These are phyloP conservation scores for Jacana jacana DNA, from an alignment of 2,113 vertebrate species.

Conservation along the genomic window DNA sequence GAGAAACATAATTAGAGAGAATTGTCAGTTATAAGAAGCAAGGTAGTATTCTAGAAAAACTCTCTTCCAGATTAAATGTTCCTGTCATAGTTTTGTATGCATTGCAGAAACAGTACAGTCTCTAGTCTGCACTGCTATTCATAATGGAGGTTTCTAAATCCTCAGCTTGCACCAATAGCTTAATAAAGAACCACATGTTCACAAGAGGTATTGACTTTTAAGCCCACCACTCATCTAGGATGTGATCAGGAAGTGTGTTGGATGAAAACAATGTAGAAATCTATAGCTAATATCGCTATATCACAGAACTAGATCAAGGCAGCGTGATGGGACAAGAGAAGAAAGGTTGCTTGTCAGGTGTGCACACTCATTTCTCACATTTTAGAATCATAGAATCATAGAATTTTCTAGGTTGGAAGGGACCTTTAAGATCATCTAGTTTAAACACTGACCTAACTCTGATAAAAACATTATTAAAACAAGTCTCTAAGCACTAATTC, in stretches of 20 bases:
- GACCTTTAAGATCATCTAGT: too few relatives aligned
- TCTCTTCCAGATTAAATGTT: background rate
- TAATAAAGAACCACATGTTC: background rate
- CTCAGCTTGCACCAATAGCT: background rate
- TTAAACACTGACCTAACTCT: too few relatives aligned
- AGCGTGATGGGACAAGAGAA: background rate
- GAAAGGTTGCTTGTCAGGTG: background rate
- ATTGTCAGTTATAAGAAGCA: background rate
- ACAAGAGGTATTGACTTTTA: background rate
- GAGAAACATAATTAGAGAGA: background rate
- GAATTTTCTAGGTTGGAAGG: too few relatives aligned
- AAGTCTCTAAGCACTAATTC: too few relatives aligned
- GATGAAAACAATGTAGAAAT: background rate
- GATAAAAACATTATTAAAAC: too few relatives aligned
- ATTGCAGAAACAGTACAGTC: background rate
- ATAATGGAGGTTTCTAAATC: background rate
- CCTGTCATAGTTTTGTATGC: background rate
- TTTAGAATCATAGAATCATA: background rate
- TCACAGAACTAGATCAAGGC: background rate
- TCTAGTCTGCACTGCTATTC: background rate
- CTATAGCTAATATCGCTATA: background rate
- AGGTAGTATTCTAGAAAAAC: background rate
- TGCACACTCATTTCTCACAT: background rate
- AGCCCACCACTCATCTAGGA: accelerated
- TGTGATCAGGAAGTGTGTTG: background rate